Evolutionary conservation across 2,113 vertebrate genomes (phyloP).

Genomic region (Cyrtonyx montezumae): DNA sequence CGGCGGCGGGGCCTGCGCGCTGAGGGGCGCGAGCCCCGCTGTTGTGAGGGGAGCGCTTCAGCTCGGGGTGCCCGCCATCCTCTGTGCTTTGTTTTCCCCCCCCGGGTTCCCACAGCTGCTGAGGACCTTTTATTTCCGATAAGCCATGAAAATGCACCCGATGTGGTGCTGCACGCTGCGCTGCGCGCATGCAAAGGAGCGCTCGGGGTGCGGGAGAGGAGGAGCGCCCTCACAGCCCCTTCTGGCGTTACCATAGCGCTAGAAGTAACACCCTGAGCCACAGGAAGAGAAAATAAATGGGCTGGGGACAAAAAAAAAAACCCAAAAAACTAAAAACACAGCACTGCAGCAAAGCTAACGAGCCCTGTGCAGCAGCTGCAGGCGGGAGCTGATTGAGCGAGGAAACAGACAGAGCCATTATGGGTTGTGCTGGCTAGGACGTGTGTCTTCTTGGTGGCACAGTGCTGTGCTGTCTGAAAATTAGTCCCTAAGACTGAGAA

Average conservation of each 20-base stretch:
- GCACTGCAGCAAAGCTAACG: neutral
- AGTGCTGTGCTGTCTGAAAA: neutral
- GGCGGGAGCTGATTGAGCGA: neutral
- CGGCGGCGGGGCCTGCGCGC: neutral
- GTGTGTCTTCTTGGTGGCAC: neutral
- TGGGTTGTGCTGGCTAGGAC: neutral
- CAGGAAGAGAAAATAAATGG: neutral
- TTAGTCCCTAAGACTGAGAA: neutral
- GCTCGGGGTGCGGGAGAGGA: neutral
- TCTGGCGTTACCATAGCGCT: neutral
- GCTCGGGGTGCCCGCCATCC: no score
- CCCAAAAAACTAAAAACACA: neutral
- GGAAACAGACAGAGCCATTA: neutral
- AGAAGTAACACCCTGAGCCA: neutral
- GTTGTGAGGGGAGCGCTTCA: no score
- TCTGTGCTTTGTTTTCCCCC: no score
- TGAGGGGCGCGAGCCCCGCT: neutral
- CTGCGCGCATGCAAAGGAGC: rapidly evolving
- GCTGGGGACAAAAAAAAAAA: neutral
- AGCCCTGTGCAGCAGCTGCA: rapidly evolving
- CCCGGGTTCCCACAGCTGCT: neutral
- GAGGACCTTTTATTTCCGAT: rapidly evolving
- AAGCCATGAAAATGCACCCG: rapidly evolving
- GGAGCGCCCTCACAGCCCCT: neutral
- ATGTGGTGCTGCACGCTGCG: rapidly evolving